Evolutionary conservation across 2,797 vertebrate genomes (phyloP), one percentile per base, ranked within the genome.

Genomic region (Sardinella longiceps): DNA sequence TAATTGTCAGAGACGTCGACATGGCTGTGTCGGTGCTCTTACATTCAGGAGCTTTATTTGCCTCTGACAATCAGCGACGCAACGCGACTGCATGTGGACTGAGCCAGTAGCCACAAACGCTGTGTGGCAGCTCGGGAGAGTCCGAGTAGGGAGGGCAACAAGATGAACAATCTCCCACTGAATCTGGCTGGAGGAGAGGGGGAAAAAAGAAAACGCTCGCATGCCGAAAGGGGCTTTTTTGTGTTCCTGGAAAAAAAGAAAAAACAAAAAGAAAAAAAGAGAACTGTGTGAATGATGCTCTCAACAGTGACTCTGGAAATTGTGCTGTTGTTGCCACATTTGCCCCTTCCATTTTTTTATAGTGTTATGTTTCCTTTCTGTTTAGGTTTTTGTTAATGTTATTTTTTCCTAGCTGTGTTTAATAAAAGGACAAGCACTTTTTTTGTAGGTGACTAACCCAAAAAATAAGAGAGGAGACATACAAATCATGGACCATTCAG

Each of bases 51-150:
- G 91, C 91, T 90, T 86, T 85, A 91, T 90, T 86, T 88, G 92
- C 90, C 93, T 92, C 89, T 90, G 93, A 95, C 94, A 95, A 94
- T 95, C 93, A 84, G 43, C 33, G 56, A 70, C 81, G 84, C 77
- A 58, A 84, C 89, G 84, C 70, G 70, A 84, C 88, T 86, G 84
- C 25, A 81, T 84, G 63, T 43, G 56, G 85, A 85, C 83, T 81
- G 14, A 77, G 82, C 66, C 48, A 82, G 82, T 63, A 86, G 82
- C 56, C 58, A 28, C 63, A 82, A 85, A 83, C 46, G 30, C 18
- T 85, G 81, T 82, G 30, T 80, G 66, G 14, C 1, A 30, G 33
- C 70, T 77, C 33, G 37, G 37, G 18, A 39, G 37, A 39, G 37
- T 43, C 37, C 33, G 66, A 70, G 66, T 30, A 18, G 58, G 33